Percentiles rank a stretch among this genome's conserved stretches.
Evolutionary conservation across 2,888 invertebrate species (phyloP).

Genomic region (Euzetes globulus): DNA sequence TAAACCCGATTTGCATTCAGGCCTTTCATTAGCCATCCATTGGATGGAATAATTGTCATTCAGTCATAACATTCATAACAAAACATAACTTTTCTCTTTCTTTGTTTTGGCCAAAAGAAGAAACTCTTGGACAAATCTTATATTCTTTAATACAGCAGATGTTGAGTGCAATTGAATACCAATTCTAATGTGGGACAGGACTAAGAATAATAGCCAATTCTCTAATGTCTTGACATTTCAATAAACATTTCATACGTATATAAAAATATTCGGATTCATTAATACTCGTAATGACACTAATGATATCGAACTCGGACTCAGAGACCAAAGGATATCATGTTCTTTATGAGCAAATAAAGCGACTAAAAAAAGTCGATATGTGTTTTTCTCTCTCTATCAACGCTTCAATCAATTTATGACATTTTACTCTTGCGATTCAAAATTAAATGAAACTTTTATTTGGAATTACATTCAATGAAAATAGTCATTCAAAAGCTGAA

Average conservation of each 20-base stretch:
- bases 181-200: not conserved
- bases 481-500: not conserved
- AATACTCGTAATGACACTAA: not conserved
- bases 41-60: too few relatives aligned
- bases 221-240: not conserved
- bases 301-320: not conserved
- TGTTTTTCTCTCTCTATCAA: not conserved
- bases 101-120: not conserved
- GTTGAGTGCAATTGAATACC: not conserved
- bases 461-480: not conserved
- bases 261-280: not conserved
- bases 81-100: not conserved
- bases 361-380: not conserved
- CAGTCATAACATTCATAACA: not conserved
- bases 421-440: not conserved
- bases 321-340: too few relatives aligned
- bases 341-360: too few relatives aligned
- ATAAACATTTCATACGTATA: not conserved
- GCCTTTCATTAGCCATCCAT: not conserved
- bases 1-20: not conserved
- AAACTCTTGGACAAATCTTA: not conserved
- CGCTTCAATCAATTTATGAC: not conserved
- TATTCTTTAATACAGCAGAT: not conserved
- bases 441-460: slow-evolving; percentile 2
- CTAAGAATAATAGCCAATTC: not conserved